Evolutionary conservation across 2,888 invertebrate genomes (phyloP).

Genomic region (Macroteleia sp.): DNA sequence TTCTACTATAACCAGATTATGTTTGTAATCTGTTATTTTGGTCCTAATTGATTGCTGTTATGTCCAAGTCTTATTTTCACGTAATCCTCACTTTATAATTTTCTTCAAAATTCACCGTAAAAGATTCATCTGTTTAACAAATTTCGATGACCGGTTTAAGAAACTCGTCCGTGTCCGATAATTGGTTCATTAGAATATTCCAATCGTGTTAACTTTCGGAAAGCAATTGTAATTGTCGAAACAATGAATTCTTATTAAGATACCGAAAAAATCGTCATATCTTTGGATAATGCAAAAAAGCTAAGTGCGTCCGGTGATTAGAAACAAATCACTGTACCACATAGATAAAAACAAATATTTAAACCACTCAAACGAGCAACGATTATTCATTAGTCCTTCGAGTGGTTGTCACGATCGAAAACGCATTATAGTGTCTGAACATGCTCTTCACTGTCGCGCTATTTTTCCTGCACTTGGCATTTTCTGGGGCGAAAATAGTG

Average conservation of each 20-base stretch:
- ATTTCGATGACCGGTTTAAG: too few species aligned
- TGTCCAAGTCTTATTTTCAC: too few species aligned
- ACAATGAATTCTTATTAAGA: conserved; percentile 6
- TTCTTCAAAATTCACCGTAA: too few species aligned
- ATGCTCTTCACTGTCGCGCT: conserved; percentile 5
- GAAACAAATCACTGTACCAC: conserved; percentile 32
- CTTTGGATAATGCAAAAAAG: background rate
- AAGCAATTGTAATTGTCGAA: background rate
- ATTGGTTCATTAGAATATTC: conserved; percentile 5
- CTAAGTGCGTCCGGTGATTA: conserved; percentile 39
- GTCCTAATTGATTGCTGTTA: too few species aligned
- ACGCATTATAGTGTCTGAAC: conserved; percentile 3
- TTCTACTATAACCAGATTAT: too few species aligned
- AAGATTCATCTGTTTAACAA: too few species aligned
- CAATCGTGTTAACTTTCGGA: conserved; percentile 11
- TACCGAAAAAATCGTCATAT: conserved; percentile 1
- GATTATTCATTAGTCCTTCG: conserved; percentile 16
- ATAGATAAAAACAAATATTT: conserved; percentile 47
- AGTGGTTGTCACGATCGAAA: conserved; percentile 21
- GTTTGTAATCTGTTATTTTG: too few species aligned
- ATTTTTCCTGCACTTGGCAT: conserved; percentile 18
- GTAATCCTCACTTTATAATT: too few species aligned
- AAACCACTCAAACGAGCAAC: background rate
- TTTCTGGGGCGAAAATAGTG: conserved; percentile 27
- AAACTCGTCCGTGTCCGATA: too few species aligned